A percentile compares a stretch with the other conserved stretches of the same genome.
Evolutionary conservation across 2,797 vertebrate species (phyloP).

Genomic region (Microctenopoma steveboyesi): DNA sequence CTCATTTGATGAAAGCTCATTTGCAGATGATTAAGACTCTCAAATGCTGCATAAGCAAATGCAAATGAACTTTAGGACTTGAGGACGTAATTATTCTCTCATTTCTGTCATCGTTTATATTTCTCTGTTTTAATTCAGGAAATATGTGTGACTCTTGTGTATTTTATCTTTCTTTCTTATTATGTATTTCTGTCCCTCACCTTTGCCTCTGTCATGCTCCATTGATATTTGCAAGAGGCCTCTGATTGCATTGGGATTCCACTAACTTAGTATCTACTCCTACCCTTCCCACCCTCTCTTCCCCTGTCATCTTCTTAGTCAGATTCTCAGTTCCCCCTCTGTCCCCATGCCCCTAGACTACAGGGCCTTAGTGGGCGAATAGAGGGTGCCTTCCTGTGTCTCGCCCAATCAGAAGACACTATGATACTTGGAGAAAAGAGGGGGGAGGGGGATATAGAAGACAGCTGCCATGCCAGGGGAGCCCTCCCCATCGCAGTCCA

Average conservation of each 20-base stretch:
- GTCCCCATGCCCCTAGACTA: slow-evolving; percentile 65
- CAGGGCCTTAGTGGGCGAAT: slow-evolving; percentile 55
- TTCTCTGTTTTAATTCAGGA: background rate
- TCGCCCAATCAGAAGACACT: slow-evolving; percentile 69
- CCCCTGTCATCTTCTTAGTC: slow-evolving; percentile 60
- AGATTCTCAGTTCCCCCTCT: slow-evolving; percentile 81
- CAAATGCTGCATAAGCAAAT: slow-evolving; percentile 18
- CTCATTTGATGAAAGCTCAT: slow-evolving; percentile 2
- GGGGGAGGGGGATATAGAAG: slow-evolving; percentile 37
- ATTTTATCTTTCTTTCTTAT: background rate
- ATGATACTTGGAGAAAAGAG: slow-evolving; percentile 27
- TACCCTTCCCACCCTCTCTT: slow-evolving; percentile 31
- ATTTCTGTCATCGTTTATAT: background rate
- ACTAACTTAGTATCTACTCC: slow-evolving; percentile 77
- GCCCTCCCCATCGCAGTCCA: slow-evolving; percentile 69
- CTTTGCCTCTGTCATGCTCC: slow-evolving; percentile 37
- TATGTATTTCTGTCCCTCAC: slow-evolving; percentile 22
- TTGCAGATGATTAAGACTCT: background rate
- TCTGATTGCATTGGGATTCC: slow-evolving; percentile 75
- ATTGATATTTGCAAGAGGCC: slow-evolving; percentile 56
- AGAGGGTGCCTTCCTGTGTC: slow-evolving; percentile 67
- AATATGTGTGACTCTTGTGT: background rate
- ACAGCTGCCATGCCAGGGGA: slow-evolving; percentile 76
- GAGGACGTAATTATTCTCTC: background rate
- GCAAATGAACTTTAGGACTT: slow-evolving; percentile 2